Evolutionary conservation across 2,797 vertebrate genomes (phyloP), one percentile per base, ranked within the genome.

Genomic region (Microctenopoma steveboyesi): DNA sequence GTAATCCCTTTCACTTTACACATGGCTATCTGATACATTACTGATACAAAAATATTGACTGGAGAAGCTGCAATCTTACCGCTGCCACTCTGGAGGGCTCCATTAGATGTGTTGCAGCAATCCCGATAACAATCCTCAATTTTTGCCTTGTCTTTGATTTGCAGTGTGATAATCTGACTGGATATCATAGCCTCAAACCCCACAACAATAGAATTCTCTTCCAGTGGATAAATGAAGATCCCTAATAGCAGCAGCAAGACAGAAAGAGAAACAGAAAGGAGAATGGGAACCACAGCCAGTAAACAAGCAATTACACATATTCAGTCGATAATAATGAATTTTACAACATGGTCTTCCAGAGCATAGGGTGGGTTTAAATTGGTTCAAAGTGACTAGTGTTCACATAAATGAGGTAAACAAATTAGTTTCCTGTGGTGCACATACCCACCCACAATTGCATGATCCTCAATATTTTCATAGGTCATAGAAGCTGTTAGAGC

Each of bases 91-190:
- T 81, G 83, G 6, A 86, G 77, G 53, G 68, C 80, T 76, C 93
- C 92, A 4, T 85, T 86, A 4, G 91, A 64, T 40, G 90, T 62
- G 67, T 77, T 86, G 86, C 93, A 93, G 82, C 86, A 87, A 8
- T 95, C 89, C 0, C 89, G 67, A 81, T 87, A 93, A 59, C 88
- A 85, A 40, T 95, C 95, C 0, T 96, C 95, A 2, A 98, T 90
- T 87, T 97, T 98, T 68, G 94, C 89, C 89, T 98, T 99, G 93
- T 97, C 97, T 86, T 96, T 98, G 87, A 99, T 95, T 91, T 98
- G 97, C 81, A 98, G 92, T 0, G 96, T 98, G 76, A 98, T 91
- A 0, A 95, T 93, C 2, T 94, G 94, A 58, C 74, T 93, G 10
- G 95, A 94, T 68, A 97, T 93, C 72, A 96, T 94, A 0, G 96